Conservation (phyloP, 1,140 invertebrate species). For the Solenopsis invicta region DNA sequence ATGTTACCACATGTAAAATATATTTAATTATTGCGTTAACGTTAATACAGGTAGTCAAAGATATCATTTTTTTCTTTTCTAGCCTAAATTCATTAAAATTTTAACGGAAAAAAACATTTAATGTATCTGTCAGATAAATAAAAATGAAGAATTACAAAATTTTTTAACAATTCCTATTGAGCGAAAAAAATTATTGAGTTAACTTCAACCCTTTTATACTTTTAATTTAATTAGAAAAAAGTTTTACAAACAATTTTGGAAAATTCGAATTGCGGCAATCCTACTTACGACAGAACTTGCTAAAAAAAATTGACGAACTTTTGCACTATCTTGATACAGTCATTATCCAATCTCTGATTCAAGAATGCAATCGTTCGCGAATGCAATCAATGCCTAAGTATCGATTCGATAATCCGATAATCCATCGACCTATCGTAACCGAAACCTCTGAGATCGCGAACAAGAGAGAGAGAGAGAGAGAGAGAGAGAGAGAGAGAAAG, state of each 20-base stretch:
- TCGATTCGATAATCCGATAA: conserved; percentile 29
- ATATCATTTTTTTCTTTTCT: neutral
- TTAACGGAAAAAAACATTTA: neutral
- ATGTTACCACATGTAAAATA: neutral
- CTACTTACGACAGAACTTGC: conserved; percentile 25
- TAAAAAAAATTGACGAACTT: conserved; percentile 30
- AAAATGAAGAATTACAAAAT: neutral
- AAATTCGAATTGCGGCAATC: conserved; percentile 7
- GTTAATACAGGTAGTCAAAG: neutral
- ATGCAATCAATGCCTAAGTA: conserved; percentile 3
- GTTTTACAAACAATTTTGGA: conserved; percentile 44
- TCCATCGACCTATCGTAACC: conserved; percentile 1
- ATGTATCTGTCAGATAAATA: neutral
- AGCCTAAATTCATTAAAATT: neutral
- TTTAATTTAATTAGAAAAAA: neutral
- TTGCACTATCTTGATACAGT: neutral
- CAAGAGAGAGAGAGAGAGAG: neutral
- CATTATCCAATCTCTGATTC: conserved; percentile 26
- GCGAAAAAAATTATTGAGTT: neutral
- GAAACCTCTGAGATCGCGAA: conserved; percentile 16
- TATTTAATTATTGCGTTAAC: neutral
- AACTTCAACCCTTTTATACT: neutral
- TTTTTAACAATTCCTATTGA: neutral
- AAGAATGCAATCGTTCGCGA: conserved; percentile 21
- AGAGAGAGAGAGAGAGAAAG: conserved; percentile 31